Percentiles rank a stretch among this genome's conserved stretches.
Evolutionary conservation across 37 sponge, comb jelly and placozoan species (phyloP).

Genomic region (Chondrilla cf. caribensis): DNA sequence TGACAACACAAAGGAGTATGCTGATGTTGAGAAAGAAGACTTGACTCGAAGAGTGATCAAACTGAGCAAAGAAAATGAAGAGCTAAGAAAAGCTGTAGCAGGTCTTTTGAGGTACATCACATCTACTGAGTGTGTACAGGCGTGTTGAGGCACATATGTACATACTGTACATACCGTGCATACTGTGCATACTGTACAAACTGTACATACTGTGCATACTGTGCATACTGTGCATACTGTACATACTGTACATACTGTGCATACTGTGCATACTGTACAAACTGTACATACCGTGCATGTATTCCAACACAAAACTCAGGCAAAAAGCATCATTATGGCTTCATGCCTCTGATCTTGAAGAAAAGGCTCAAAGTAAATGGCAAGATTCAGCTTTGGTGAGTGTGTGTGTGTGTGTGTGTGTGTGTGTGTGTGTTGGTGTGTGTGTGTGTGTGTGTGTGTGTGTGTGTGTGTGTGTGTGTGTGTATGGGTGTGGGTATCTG

Average conservation of each 20-base stretch:
- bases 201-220: no score
- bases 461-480: not conserved
- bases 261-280: no score
- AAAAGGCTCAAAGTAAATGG: constrained; percentile 23
- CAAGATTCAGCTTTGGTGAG: not conserved
- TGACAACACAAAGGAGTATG: constrained; percentile 38
- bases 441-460: constrained; percentile 6
- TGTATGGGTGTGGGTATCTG: no score
- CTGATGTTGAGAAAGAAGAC: constrained; percentile 39
- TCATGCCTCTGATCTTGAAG: constrained; percentile 76
- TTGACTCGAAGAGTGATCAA: not conserved
- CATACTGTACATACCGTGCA: no score
- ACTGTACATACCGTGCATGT: no score
- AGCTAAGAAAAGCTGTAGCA: constrained; percentile 57
- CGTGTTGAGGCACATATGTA: not conserved
- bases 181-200: no score
- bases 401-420: constrained; percentile 15
- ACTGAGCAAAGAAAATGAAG: constrained; percentile 57
- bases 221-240: no score
- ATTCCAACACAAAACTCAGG: no score
- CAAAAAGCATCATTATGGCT: constrained; percentile 83
- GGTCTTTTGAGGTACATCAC: constrained; percentile 58
- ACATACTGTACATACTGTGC: no score
- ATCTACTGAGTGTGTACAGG: not conserved
- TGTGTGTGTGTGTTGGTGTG: no score